Base-by-base conservation (phyloP, 2,797 vertebrate genomes). In the Thalassophryne amazonica region DNA sequence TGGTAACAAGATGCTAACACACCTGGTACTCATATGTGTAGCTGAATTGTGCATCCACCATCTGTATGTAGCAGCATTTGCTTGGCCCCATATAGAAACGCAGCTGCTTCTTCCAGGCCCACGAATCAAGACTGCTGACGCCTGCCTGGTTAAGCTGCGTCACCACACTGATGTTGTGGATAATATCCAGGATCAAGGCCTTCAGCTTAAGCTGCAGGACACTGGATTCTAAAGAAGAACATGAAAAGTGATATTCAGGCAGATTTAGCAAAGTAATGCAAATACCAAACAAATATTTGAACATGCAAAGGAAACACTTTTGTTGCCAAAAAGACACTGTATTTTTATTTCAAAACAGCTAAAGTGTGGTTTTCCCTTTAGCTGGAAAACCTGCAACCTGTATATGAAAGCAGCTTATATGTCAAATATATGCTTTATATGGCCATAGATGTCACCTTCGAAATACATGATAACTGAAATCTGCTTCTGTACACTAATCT, bases 11-110 rank as follows among this genome's bases (percentile, higher is more conserved):
- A 42, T 28, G 13, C 4, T 9, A 37, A 39, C 68, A 23, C 66
- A 97, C 95, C 97, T 99, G 97, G 84, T 98, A 99, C 73, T 99
- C 95, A 0, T 97, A 99, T 1, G 95, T 98, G 54, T 99, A 99
- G 48, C 85, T 90, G 76, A 99, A 94, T 21, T 93, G 90, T 5
- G 94, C 94, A 60, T 99, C 95, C 61, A 99, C 97, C 97, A 99
- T 99, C 31, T 92, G 91, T 62, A 95, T 72, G 5, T 76, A 85
- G 72, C 96, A 99, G 59, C 77, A 85, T 27, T 91, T 84, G 49
- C 96, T 90, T 17, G 64, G 13, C 24, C 84, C 91, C 89, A 98
- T 90, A 75, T 97, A 97, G 73, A 98, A 98, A 38, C 96, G 92
- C 19, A 98, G 90, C 85, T 96, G 94, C 51, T 95, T 98, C 73